Evolutionary conservation across 2,888 invertebrate species (phyloP).

Genomic region (Metellina segmentata): DNA sequence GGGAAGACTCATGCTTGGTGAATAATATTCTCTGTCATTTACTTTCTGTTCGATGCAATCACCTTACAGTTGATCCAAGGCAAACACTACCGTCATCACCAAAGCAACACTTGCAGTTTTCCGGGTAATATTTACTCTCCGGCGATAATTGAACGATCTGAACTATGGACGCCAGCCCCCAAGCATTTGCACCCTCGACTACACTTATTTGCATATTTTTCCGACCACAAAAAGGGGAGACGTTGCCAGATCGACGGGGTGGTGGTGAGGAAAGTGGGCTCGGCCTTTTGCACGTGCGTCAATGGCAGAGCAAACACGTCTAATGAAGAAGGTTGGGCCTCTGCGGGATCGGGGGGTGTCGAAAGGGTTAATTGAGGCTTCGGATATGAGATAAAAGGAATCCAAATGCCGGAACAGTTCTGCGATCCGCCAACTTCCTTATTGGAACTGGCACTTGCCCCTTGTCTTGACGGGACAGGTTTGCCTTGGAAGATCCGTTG

Average conservation of each 20-base stretch:
- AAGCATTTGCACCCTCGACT: constrained; percentile 11
- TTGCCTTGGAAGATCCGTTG: no score
- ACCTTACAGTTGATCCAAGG: no score
- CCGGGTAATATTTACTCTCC: no score
- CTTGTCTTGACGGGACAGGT: no score
- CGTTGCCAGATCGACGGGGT: not conserved
- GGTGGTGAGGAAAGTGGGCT: constrained; percentile 17
- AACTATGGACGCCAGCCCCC: not conserved
- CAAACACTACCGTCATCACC: no score
- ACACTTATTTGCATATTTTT: constrained; percentile 70
- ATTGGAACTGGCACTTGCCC: no score
- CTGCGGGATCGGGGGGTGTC: not conserved
- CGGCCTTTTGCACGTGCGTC: constrained; percentile 22
- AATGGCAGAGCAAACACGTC: constrained; percentile 63
- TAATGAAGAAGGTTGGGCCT: constrained; percentile 64
- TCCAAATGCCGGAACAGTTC: not conserved
- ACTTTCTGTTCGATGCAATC: no score
- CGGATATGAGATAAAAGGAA: not conserved
- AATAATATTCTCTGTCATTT: no score
- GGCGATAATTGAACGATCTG: no score
- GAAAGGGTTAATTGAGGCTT: constrained; percentile 67
- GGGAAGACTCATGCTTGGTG: no score
- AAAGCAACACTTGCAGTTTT: no score
- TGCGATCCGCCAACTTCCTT: not conserved
- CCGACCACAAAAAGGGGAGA: constrained; percentile 42